Evolutionary conservation across 2,888 invertebrate species (phyloP).

Genomic region (Drosophila suboccidentalis): DNA sequence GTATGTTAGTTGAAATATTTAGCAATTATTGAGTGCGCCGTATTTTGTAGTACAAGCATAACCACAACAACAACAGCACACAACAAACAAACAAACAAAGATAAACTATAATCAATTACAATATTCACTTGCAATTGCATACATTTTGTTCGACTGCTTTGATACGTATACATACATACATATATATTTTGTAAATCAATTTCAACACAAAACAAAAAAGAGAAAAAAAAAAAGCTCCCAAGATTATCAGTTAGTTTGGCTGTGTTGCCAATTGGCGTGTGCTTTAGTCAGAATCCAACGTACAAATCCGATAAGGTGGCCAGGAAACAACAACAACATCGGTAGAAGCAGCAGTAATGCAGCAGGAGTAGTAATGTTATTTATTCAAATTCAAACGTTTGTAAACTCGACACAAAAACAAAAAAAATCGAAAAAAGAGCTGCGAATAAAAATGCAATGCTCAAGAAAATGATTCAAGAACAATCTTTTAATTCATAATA

Average conservation of each 20-base stretch:
- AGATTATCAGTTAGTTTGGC: constrained; percentile 31
- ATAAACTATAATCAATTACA: constrained; percentile 20
- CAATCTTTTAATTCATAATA: constrained; percentile 22
- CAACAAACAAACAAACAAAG: neutral
- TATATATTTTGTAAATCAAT: constrained; percentile 46
- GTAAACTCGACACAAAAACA: constrained; percentile 28
- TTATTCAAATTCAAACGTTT: constrained; percentile 51
- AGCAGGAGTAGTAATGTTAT: constrained; percentile 46
- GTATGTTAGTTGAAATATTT: constrained; percentile 46
- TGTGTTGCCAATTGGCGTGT: constrained; percentile 14
- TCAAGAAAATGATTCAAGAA: constrained; percentile 33
- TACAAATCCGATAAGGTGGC: constrained; percentile 30
- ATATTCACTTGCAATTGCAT: constrained; percentile 30
- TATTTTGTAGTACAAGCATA: constrained; percentile 34
- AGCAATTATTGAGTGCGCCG: constrained; percentile 32
- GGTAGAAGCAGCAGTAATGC: constrained; percentile 20
- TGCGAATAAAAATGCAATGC: constrained; percentile 43
- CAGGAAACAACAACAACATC: constrained; percentile 5
- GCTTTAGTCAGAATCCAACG: constrained; percentile 30
- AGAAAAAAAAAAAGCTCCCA: constrained; percentile 23
- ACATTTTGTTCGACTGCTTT: constrained; percentile 31
- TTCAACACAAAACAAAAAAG: constrained; percentile 3
- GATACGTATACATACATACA: constrained; percentile 44
- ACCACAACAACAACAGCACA: neutral
- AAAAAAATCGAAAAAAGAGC: constrained; percentile 30